phyloP scores from a whole-genome alignment of 2,113 vertebrate species.

The Hydropotes inermis region DNA sequence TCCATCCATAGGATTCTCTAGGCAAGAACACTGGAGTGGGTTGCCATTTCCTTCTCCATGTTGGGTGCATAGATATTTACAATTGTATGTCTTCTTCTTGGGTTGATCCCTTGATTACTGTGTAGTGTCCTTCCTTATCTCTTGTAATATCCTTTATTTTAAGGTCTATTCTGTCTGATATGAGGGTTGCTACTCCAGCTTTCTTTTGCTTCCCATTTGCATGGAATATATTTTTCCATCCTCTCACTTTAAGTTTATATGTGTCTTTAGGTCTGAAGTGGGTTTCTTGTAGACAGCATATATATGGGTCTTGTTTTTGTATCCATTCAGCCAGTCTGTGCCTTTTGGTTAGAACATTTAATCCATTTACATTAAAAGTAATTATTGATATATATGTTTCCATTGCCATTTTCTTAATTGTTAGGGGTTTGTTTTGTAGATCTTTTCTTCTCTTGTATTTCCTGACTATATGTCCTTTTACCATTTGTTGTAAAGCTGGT shows the following conservation, averaged over 20 bases:
- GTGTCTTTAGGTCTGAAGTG: not conserved
- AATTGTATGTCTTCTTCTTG: not conserved
- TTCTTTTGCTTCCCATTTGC: not conserved
- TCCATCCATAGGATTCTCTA: not conserved
- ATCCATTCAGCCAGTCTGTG: no score
- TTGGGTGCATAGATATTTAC: not conserved
- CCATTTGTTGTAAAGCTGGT: not conserved
- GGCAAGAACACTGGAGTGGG: not conserved
- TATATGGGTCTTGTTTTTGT: not conserved
- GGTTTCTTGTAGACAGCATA: not conserved
- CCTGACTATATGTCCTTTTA: not conserved
- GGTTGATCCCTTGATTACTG: not conserved
- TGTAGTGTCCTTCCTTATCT: not conserved
- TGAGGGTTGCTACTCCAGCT: not conserved
- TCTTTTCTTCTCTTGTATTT: not conserved
- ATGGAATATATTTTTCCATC: not conserved
- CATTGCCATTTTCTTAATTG: not conserved
- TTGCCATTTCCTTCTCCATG: not conserved
- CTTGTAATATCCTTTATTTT: not conserved
- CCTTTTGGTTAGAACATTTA: not conserved
- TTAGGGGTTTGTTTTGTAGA: not conserved
- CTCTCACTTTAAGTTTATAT: not conserved
- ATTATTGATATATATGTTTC: not conserved
- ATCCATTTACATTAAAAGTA: not conserved
- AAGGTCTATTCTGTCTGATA: not conserved